phyloP scores from a whole-genome alignment of 2,113 vertebrate genomes.

The Lasiurus borealis region DNA sequence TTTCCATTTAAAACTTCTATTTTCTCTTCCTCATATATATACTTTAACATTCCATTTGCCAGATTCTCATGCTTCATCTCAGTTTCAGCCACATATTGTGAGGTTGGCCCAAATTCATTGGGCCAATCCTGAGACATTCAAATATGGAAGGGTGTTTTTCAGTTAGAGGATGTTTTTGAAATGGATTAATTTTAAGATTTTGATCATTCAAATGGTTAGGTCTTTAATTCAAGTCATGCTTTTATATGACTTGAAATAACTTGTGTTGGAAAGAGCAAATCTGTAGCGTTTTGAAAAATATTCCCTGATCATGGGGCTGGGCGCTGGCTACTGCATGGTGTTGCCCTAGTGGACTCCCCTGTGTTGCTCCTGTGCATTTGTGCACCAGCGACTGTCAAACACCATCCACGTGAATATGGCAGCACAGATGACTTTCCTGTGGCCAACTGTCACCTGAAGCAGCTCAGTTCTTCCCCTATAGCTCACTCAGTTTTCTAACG shows the following conservation, averaged over 20 bases:
- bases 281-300: not conserved
- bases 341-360: not conserved
- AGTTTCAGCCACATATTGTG: slow-evolving; percentile 28
- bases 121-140: not conserved
- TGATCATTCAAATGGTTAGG: not conserved
- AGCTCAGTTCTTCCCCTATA: not conserved
- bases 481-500: not conserved
- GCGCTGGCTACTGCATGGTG: not conserved
- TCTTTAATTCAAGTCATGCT: slow-evolving; percentile 22
- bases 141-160: slow-evolving; percentile 32
- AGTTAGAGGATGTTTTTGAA: slow-evolving; percentile 1
- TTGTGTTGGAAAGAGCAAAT: not conserved
- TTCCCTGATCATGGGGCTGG: not conserved
- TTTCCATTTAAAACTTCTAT: slow-evolving; percentile 61
- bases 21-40: not conserved
- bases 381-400: not conserved
- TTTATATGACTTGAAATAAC: slow-evolving; percentile 47
- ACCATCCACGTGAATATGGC: rapidly evolving
- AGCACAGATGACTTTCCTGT: not conserved
- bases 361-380: not conserved
- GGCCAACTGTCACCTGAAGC: not conserved
- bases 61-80: slow-evolving; percentile 42
- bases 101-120: slow-evolving; percentile 52
- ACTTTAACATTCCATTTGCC: slow-evolving; percentile 20
- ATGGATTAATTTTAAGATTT: slow-evolving; percentile 56